These are phyloP conservation scores for Subanguina moxae DNA, from an alignment of 1,140 invertebrate genomes.

Conservation along the genomic window DNA sequence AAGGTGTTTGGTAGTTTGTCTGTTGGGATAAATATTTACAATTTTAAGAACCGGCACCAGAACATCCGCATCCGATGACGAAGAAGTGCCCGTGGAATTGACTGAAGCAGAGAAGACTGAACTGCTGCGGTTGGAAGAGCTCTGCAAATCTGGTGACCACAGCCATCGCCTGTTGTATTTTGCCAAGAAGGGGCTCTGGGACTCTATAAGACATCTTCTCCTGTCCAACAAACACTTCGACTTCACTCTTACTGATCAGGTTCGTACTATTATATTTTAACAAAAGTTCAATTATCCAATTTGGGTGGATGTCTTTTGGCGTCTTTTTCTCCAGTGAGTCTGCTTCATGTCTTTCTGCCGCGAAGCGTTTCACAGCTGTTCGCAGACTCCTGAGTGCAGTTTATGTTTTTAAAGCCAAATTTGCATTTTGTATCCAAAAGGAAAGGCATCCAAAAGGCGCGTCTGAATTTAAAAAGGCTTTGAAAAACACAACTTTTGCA, in stretches of 20 bases:
- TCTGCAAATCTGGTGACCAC: conserved; percentile 31
- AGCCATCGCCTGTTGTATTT: conserved; percentile 41
- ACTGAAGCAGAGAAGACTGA: conserved; percentile 17
- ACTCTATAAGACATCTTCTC: conserved; percentile 36
- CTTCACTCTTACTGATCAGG: conserved; percentile 40
- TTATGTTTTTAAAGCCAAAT: too few species aligned
- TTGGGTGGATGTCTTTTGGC: too few species aligned
- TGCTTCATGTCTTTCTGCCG: too few species aligned
- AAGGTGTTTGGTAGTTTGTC: not conserved
- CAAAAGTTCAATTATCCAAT: too few species aligned
- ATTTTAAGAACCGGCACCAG: not conserved
- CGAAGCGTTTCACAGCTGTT: too few species aligned
- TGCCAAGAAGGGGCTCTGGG: conserved; percentile 54
- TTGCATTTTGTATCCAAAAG: too few species aligned
- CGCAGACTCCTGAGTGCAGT: too few species aligned
- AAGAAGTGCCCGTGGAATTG: not conserved
- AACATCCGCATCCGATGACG: conserved; percentile 9
- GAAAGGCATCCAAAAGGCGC: too few species aligned
- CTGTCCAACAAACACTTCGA: conserved; percentile 24
- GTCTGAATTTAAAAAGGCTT: too few species aligned
- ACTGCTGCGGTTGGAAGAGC: conserved; percentile 10
- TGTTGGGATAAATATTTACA: not conserved
- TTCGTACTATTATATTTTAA: conserved; percentile 7
- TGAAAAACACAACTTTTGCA: too few species aligned
- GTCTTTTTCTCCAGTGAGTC: too few species aligned